Conservation (phyloP, 2,113 vertebrate species). For the Calypte anna region DNA sequence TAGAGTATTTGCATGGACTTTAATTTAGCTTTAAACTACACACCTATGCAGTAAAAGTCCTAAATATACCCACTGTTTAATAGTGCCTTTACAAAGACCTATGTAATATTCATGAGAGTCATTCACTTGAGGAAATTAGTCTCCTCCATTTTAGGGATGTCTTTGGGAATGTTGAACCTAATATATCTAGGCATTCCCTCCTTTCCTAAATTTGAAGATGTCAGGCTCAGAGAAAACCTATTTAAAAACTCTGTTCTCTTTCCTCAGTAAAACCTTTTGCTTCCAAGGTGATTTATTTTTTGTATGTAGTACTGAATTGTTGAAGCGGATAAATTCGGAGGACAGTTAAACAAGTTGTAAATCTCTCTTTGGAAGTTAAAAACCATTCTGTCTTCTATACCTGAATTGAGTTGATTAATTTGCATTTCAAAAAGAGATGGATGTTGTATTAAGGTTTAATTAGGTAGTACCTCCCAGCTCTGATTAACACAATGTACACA, state of each 20-base stretch:
- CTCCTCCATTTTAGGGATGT: not conserved
- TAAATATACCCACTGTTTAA: not conserved
- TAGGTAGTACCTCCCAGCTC: not conserved
- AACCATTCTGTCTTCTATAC: not conserved
- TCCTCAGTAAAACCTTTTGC: not conserved
- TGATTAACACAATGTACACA: not conserved
- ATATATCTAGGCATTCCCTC: not conserved
- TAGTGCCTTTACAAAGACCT: not conserved
- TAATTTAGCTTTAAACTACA: not conserved
- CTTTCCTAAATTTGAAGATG: not conserved
- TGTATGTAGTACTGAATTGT: not conserved
- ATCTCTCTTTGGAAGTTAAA: not conserved
- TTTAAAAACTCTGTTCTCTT: not conserved
- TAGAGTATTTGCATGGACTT: not conserved
- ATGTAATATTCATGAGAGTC: not conserved
- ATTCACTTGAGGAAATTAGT: not conserved
- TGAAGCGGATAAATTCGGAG: not conserved
- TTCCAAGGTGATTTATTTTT: not conserved
- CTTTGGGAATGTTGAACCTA: not conserved
- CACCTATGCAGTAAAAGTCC: not conserved
- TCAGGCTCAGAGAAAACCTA: not conserved
- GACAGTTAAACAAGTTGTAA: not conserved
- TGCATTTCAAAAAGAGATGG: not conserved
- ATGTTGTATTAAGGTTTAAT: not conserved
- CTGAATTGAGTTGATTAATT: not conserved